Evolutionary conservation across 2,113 vertebrate species (phyloP), one percentile per base, ranked within the genome.

Genomic region (Sciurus niger): DNA sequence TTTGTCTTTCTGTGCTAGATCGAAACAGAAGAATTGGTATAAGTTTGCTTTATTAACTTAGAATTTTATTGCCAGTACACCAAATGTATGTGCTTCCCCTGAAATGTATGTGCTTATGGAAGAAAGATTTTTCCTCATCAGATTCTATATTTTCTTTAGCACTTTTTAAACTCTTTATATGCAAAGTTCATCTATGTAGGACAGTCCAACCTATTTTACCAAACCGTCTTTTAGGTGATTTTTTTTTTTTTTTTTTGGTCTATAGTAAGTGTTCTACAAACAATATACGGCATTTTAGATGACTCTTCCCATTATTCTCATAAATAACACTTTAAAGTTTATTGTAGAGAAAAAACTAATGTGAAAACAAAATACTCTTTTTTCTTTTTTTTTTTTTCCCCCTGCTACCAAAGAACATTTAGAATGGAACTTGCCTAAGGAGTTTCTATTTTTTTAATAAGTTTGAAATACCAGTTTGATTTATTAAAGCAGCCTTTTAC

Each of bases 261-360:
- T 80, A 3, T 40, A 93, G 28, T 93, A 37, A 88, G 91, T 89
- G 32, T 87, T 97, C 51, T 89, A n/a, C 37, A 74, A 28, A 84
- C 48, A 88, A 34, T 76, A 25, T 51, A 84, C 12, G 65, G 10
- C 51, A 90, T 82, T 90, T 90, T 76, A 94, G 51, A 46, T 79
- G 58, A 22, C 72, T 94, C 37, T 83, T 95, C 6, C 12, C 48
- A 65, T 78, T 91, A 67, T 88, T 74, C 67, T 90, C 76, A 89
- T 86, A 89, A 94, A 40, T 92, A 53, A 3, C 48, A 70, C 94
- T 77, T 93, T 78, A 32, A 80, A 80, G 37, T 83, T 93, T 95
- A 72, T 90, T 90, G 10, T 90, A 91, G 58, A 93, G 95, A 73
- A 51, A 87, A 96, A 91, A 55, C 30, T 60, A 94, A 87, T 68